phyloP scores from a whole-genome alignment of 1,140 invertebrate genomes.

The Lanistes nyassanus region DNA sequence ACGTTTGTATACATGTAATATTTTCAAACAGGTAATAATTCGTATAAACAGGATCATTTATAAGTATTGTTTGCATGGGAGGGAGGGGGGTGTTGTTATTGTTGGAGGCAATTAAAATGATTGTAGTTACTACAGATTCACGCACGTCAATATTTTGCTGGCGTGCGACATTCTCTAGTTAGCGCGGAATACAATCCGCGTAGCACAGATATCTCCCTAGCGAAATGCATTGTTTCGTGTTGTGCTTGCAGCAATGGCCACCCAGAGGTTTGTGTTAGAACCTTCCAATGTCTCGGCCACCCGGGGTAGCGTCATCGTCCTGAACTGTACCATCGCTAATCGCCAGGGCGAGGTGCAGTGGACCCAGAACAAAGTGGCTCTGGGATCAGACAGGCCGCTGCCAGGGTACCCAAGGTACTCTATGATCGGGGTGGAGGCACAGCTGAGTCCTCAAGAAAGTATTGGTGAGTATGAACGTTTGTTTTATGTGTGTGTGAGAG shows the following conservation, averaged over 20 bases:
- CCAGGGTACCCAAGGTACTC: constrained; percentile 90
- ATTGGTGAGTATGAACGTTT: constrained; percentile 10
- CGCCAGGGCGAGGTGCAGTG: constrained; percentile 89
- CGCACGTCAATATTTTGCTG: not conserved
- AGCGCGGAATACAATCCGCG: not conserved
- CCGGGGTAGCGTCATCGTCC: constrained; percentile 69
- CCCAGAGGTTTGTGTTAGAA: constrained; percentile 30
- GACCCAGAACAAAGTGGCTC: constrained; percentile 93
- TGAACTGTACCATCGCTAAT: constrained; percentile 87
- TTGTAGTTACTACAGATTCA: too few species aligned
- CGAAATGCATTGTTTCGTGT: not conserved
- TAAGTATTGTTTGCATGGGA: too few species aligned
- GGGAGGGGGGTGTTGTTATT: not conserved
- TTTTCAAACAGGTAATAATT: too few species aligned
- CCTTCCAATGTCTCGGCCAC: constrained; percentile 30
- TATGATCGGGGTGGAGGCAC: constrained; percentile 89
- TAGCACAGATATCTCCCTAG: too few species aligned
- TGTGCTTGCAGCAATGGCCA: constrained; percentile 11
- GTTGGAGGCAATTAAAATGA: not conserved
- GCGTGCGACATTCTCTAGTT: not conserved
- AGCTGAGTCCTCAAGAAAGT: constrained; percentile 9
- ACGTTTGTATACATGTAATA: too few species aligned
- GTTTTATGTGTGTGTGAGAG: not conserved
- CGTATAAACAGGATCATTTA: too few species aligned
- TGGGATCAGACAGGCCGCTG: constrained; percentile 85